These are phyloP conservation scores for Pterocles orientalis DNA, from an alignment of 2,113 vertebrate genomes.

Conservation along the genomic window DNA sequence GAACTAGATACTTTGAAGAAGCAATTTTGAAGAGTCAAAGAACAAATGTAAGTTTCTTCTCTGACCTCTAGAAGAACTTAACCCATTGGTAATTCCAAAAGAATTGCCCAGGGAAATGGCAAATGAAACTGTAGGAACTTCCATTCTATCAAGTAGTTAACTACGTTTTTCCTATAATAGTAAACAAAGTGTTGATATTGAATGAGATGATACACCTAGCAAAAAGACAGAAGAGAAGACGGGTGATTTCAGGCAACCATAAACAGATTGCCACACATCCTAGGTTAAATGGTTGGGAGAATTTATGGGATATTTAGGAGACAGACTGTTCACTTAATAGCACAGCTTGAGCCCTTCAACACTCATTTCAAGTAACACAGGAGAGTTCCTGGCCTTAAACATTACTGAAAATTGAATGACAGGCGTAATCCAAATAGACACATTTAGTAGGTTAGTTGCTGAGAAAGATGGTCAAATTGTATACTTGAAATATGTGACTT, in stretches of 20 bases:
- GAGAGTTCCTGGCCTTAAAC: constrained; percentile 37
- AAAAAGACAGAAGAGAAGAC: constrained; percentile 16
- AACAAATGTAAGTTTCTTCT: not conserved
- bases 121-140: not conserved
- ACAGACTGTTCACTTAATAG: constrained; percentile 24
- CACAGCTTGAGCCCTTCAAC: constrained; percentile 33
- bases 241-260: constrained; percentile 62
- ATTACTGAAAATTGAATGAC: constrained; percentile 16
- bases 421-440: constrained; percentile 21
- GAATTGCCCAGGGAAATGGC: not conserved
- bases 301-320: constrained; percentile 23
- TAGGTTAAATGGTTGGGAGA: constrained; percentile 43
- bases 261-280: constrained; percentile 33
- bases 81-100: not conserved
- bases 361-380: not conserved
- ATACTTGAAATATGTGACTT: not conserved
- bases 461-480: not conserved
- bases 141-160: not conserved
- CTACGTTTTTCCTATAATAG: not conserved
- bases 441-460: not conserved
- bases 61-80: not conserved
- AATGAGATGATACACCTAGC: not conserved
- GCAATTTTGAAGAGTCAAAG: not conserved
- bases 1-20: not conserved
- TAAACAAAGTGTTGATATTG: not conserved